These are phyloP conservation scores for Microtus richardsoni DNA, from an alignment of 2,113 vertebrate genomes.

Conservation along the genomic window DNA sequence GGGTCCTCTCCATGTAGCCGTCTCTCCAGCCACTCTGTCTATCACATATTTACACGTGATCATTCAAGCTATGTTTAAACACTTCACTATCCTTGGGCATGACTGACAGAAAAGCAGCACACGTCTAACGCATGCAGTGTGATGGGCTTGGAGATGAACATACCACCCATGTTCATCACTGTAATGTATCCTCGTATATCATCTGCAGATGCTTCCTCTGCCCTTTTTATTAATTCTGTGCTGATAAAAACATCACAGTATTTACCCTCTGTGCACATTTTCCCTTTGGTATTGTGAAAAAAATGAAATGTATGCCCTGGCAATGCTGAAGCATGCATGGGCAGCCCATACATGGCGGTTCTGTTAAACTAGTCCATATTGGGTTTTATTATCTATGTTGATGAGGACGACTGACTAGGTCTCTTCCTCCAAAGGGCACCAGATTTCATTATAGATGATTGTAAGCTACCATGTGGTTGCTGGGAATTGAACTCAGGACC, in stretches of 20 bases:
- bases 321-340: too few species aligned
- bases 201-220: background rate
- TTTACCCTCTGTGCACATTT: background rate
- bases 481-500: too few species aligned
- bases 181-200: rapidly evolving
- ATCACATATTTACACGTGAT: background rate
- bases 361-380: too few species aligned
- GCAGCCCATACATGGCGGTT: too few species aligned
- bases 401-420: too few species aligned
- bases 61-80: background rate
- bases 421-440: too few species aligned
- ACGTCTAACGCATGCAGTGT: background rate
- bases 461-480: too few species aligned
- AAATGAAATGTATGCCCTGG: too few species aligned
- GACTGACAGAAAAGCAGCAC: background rate
- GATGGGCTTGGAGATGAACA: background rate
- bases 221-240: background rate
- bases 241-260: background rate
- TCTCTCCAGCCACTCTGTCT: background rate
- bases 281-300: background rate
- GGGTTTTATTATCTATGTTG: too few species aligned
- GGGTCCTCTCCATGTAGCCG: background rate
- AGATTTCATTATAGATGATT: too few species aligned
- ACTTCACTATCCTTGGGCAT: background rate
- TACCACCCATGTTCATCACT: too few species aligned